Evolutionary conservation across 1,140 invertebrate genomes (phyloP).

Genomic region (Lamellibrachia luymesi): DNA sequence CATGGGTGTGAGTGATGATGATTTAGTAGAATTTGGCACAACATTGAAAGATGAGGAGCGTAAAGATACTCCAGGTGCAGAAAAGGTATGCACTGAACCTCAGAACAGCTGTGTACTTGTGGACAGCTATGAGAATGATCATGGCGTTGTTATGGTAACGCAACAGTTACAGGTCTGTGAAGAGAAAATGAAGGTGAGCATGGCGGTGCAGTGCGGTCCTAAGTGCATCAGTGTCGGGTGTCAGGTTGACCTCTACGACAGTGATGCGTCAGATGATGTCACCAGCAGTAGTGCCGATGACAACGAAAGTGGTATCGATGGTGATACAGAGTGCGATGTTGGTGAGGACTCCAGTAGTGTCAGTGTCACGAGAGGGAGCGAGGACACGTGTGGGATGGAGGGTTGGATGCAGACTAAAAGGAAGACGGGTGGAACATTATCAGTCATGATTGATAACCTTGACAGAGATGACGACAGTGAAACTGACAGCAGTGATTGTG

Average conservation of each 20-base stretch:
- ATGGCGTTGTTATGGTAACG: not conserved
- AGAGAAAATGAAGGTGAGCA: not conserved
- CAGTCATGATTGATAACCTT: not conserved
- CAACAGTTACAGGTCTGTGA: not conserved
- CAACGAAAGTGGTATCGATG: not conserved
- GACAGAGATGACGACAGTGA: not conserved
- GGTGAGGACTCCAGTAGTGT: not conserved
- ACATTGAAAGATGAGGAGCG: not conserved
- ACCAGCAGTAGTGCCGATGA: not conserved
- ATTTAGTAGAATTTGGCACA: not conserved
- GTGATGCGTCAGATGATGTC: not conserved
- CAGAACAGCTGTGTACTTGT: not conserved
- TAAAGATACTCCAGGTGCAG: not conserved
- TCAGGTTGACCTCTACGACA: not conserved
- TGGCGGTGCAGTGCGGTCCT: not conserved
- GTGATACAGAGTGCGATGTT: not conserved
- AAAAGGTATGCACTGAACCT: not conserved
- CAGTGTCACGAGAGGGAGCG: not conserved
- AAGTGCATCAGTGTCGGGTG: not conserved
- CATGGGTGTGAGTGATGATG: not conserved
- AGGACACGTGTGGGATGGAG: not conserved
- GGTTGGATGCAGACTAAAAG: not conserved
- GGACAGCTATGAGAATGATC: not conserved
- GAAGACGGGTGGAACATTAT: not conserved
- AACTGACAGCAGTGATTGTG: not conserved